Base-by-base conservation (phyloP, 2,888 invertebrate species). In the Harmothoe impar region DNA sequence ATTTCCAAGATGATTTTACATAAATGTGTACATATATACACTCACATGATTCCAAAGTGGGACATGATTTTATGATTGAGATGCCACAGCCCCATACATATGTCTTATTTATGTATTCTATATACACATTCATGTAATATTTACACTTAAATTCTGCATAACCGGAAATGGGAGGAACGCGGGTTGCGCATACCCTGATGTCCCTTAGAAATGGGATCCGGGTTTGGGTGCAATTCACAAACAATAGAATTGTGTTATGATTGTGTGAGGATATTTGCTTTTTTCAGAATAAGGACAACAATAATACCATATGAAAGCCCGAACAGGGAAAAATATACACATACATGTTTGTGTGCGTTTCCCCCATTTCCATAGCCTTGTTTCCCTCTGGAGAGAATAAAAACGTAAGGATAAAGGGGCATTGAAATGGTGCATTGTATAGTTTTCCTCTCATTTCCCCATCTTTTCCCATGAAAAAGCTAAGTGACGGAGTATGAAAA, bases 51-150 rank as follows among this genome's bases (percentile, higher is more conserved):
- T 81, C 81, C 81, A 33, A 81, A 43, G 31, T 35, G 33, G 81
- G 81, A 25, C 43, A 77, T 43, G 81, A 43, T n/a, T 77, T 33
- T 15, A 43, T 81, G 43, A 35, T 81, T 81, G 33, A 43, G 43
- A 81, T 81, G 81, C 35, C 33, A 33, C 35, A 81, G 10, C 20
- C 43, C 43, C 81, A 81, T 35, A 81, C 81, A 81, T 23, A 81
- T 43, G 81, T 43, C 15, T 33, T 81, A 33, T 43, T 23, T 20
- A 81, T 81, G 81, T 81, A 81, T 33, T 33, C 81, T 81, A 43
- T 43, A 81, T 81, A 81, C 81, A 81, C 81, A 81, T 81, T 81
- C 81, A 43, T 81, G 81, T 81, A 81, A 81, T 81, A 81, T 81
- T 81, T 43, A 81, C 81, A 81, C 17, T 81, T 17, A 25, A 81